phyloP scores from a whole-genome alignment of 2,113 vertebrate species.

The Thamnaconus septentrionalis region DNA sequence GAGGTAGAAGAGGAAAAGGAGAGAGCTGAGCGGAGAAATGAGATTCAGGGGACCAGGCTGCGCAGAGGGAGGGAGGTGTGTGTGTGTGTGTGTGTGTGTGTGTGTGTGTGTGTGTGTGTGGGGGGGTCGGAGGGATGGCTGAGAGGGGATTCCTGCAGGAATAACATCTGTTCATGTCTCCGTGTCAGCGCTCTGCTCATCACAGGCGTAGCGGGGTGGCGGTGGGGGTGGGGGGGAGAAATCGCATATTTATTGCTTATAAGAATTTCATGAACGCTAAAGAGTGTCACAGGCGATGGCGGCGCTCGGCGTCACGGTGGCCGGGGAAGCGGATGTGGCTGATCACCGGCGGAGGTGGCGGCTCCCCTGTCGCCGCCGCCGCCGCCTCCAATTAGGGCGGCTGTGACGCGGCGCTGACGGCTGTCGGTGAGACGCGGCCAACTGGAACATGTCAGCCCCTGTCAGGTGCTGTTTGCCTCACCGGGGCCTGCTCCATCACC shows the following conservation, averaged over 20 bases:
- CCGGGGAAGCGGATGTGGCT: constrained; percentile 60
- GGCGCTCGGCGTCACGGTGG: constrained; percentile 44
- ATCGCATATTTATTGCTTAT: constrained; percentile 76
- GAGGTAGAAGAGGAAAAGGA: background rate
- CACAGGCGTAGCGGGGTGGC: constrained; percentile 33
- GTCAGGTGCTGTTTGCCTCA: constrained; percentile 31
- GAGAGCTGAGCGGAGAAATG: constrained; percentile 43
- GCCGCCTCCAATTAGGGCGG: constrained; percentile 53
- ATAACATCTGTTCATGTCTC: constrained; percentile 73
- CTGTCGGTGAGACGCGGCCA: constrained; percentile 49
- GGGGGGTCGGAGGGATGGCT: background rate
- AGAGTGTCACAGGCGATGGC: constrained; percentile 65
- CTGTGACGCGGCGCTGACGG: constrained; percentile 29
- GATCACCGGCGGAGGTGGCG: constrained; percentile 54
- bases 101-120: too few species aligned
- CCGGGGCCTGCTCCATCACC: background rate
- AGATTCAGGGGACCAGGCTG: constrained; percentile 36
- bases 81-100: too few species aligned
- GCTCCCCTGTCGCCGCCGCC: constrained; percentile 62
- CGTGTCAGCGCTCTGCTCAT: constrained; percentile 39
- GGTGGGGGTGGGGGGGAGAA: constrained; percentile 41
- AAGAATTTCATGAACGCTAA: constrained; percentile 76
- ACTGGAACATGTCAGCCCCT: constrained; percentile 46
- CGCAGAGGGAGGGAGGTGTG: too few species aligned
- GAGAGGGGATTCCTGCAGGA: constrained; percentile 59